A percentile compares a stretch with the other conserved stretches of the same genome.
Evolutionary conservation across 2,113 vertebrate genomes (phyloP).

Genomic region (Tauraco erythrolophus): DNA sequence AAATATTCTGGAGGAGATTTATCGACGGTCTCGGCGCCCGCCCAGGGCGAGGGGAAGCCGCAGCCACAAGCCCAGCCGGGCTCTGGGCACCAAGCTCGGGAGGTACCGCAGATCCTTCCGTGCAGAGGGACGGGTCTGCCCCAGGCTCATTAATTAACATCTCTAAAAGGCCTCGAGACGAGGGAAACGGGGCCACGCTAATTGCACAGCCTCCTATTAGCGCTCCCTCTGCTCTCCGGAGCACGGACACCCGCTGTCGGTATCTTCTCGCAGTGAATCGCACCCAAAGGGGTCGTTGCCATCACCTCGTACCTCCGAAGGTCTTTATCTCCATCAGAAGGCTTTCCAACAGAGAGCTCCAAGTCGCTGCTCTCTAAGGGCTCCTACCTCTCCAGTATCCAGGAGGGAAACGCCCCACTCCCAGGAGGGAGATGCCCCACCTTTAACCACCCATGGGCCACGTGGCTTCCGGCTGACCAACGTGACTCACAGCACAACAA

Average conservation of each 20-base stretch:
- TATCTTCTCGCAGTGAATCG: too few species aligned
- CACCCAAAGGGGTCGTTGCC: too few species aligned
- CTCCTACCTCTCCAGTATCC: too few species aligned
- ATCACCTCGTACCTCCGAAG: too few species aligned
- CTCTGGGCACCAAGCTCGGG: accelerated
- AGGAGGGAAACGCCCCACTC: too few species aligned
- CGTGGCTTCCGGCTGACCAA: too few species aligned
- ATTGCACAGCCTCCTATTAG: neutral
- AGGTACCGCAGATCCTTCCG: accelerated
- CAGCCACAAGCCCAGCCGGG: neutral
- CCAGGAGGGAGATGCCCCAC: too few species aligned
- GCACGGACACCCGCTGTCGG: neutral
- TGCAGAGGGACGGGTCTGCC: neutral
- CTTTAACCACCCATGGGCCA: too few species aligned
- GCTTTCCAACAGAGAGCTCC: too few species aligned
- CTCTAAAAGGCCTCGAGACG: neutral
- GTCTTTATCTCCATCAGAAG: too few species aligned
- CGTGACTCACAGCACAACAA: too few species aligned
- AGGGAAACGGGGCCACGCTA: neutral
- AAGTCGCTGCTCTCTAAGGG: too few species aligned
- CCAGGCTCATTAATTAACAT: neutral
- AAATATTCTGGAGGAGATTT: neutral
- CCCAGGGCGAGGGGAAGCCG: neutral
- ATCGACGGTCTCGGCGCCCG: accelerated
- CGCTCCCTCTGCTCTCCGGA: neutral